Percentiles rank a stretch among this genome's conserved stretches.
Evolutionary conservation across 2,113 vertebrate genomes (phyloP).

Genomic region (Hemibagrus wyckioides): DNA sequence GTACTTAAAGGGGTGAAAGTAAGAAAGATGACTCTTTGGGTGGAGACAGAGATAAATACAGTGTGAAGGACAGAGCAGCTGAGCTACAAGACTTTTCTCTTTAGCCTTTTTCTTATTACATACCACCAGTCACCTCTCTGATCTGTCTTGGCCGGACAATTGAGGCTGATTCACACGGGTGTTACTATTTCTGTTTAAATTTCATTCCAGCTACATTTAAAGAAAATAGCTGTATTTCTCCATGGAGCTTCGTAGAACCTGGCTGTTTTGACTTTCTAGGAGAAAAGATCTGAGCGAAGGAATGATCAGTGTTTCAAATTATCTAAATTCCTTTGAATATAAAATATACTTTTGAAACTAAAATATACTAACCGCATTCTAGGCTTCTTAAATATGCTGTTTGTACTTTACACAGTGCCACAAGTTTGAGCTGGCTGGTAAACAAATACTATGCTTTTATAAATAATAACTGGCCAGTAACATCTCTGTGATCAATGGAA

Average conservation of each 20-base stretch:
- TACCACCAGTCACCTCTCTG: slow-evolving; percentile 4
- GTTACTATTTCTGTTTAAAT: slow-evolving; percentile 9
- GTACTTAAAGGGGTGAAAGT: slow-evolving; percentile 8
- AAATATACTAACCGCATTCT: slow-evolving; percentile 27
- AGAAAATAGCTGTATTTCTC: neutral
- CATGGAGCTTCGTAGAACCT: neutral
- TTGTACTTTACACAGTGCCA: neutral
- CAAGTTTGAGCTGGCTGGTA: neutral
- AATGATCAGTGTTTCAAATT: neutral
- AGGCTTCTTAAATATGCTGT: slow-evolving; percentile 19
- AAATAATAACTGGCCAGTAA: neutral
- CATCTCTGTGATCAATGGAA: neutral
- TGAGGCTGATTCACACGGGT: slow-evolving; percentile 51
- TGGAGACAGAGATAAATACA: neutral
- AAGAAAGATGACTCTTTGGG: slow-evolving; percentile 27
- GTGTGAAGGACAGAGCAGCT: slow-evolving; percentile 37
- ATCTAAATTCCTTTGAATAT: slow-evolving; percentile 27
- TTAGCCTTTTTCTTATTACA: slow-evolving; percentile 37
- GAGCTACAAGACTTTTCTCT: slow-evolving; percentile 34
- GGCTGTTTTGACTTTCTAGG: slow-evolving; percentile 21
- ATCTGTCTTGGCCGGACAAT: slow-evolving; percentile 31
- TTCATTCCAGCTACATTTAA: neutral
- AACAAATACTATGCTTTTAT: neutral
- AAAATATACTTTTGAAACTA: slow-evolving; percentile 43
- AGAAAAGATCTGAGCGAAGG: slow-evolving; percentile 40